phyloP scores from a whole-genome alignment of 2,888 invertebrate species.

The Halictus ligatus region DNA sequence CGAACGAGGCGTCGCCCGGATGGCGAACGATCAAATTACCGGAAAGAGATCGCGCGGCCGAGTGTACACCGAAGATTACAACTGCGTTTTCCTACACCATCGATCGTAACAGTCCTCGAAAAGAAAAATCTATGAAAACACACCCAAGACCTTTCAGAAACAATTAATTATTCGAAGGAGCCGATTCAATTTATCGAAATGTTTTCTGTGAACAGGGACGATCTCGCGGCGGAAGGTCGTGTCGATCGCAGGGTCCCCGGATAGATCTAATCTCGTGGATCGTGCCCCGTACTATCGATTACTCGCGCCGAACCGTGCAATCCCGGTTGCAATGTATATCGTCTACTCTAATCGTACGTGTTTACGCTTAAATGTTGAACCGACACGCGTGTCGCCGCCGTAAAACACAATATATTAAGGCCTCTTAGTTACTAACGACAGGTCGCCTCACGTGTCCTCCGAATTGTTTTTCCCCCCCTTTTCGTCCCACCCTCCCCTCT shows the following conservation, averaged over 20 bases:
- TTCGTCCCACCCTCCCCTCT: neutral
- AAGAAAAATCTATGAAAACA: neutral
- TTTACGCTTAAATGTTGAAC: constrained; percentile 57
- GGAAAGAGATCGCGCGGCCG: neutral
- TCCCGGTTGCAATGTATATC: constrained; percentile 12
- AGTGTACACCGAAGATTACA: neutral
- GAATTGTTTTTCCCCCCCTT: neutral
- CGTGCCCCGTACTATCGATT: constrained; percentile 50
- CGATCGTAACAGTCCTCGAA: neutral
- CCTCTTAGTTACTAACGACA: constrained; percentile 83
- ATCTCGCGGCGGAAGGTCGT: neutral
- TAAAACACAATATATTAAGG: constrained; percentile 77
- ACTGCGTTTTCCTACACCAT: neutral
- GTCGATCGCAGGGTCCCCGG: constrained; percentile 6
- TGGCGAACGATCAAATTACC: neutral
- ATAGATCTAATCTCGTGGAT: constrained; percentile 25
- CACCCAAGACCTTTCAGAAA: neutral
- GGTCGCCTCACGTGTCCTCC: constrained; percentile 75
- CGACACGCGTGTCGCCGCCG: constrained; percentile 40
- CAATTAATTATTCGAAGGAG: neutral
- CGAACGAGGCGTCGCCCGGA: neutral
- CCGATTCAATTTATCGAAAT: neutral
- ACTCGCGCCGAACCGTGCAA: constrained; percentile 20
- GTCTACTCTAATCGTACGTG: constrained; percentile 30
- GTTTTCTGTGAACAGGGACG: no score